Percentiles rank a stretch among this genome's conserved stretches.
These are phyloP conservation scores for Volucella zonaria DNA, from an alignment of 2,888 invertebrate species.

Conservation along the genomic window DNA sequence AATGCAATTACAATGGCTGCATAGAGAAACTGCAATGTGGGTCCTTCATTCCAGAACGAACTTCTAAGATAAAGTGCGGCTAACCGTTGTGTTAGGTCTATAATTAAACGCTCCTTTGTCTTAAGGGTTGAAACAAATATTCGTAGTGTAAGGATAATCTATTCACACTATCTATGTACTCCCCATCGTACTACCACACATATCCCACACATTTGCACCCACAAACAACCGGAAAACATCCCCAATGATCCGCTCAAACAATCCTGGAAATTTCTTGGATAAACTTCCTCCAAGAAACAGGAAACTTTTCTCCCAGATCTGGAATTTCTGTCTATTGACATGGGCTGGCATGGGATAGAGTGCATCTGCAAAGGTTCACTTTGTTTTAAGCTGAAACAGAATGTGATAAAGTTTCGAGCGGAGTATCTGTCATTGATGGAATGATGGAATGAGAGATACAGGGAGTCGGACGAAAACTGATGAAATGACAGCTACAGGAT, in stretches of 20 bases:
- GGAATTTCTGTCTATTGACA: conserved; percentile 69
- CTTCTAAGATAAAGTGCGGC: conserved; percentile 57
- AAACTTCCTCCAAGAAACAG: conserved; percentile 49
- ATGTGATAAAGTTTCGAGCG: conserved; percentile 67
- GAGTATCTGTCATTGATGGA: conserved; percentile 46
- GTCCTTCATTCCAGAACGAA: conserved; percentile 36
- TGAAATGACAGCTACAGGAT: conserved; percentile 18
- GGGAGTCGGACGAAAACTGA: too few species aligned
- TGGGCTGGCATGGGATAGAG: conserved; percentile 28
- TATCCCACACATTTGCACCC: conserved; percentile 3
- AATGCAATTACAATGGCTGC: conserved; percentile 65
- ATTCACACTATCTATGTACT: conserved; percentile 18
- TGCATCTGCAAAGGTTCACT: conserved; percentile 66
- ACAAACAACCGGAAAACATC: conserved; percentile 26
- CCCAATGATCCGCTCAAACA: conserved; percentile 61
- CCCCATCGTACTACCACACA: not conserved
- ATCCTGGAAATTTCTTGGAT: conserved; percentile 62
- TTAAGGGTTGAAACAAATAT: conserved; percentile 4
- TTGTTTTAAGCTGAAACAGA: conserved; percentile 34
- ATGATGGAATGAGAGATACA: conserved; percentile 21
- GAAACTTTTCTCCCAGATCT: conserved; percentile 62
- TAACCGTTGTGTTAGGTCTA: conserved; percentile 65
- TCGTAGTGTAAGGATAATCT: conserved; percentile 45
- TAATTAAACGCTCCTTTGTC: conserved; percentile 65
- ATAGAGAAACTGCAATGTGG: conserved; percentile 59